Conservation (phyloP, 2,797 vertebrate species). For the Uromys caudimaculatus region DNA sequence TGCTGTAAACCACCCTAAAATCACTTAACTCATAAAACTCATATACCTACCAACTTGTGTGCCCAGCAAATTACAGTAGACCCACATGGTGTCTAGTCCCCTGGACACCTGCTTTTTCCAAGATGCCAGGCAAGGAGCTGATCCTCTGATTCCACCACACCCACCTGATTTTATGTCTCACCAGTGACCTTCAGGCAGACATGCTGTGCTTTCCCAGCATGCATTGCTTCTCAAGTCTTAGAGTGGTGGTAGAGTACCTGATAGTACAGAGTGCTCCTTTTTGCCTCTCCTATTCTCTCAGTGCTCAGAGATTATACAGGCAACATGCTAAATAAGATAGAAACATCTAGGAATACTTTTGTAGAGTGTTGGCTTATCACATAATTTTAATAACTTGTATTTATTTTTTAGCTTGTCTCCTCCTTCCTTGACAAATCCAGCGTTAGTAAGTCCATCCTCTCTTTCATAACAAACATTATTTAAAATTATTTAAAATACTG, state of each 20-base stretch:
- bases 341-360: neutral
- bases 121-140: neutral
- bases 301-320: neutral
- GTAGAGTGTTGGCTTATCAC: neutral
- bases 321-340: neutral
- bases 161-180: neutral
- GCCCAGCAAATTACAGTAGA: neutral
- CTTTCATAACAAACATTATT: neutral
- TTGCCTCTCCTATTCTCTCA: neutral
- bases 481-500: neutral
- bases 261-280: neutral
- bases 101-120: neutral
- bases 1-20: neutral
- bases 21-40: neutral
- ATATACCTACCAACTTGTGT: neutral
- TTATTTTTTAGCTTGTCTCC: neutral
- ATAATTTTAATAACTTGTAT: constrained; percentile 3
- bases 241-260: neutral
- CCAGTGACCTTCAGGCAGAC: neutral
- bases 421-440: neutral
- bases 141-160: neutral
- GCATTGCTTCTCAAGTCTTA: neutral
- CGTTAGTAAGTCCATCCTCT: neutral
- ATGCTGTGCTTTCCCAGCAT: neutral
- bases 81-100: neutral